Conservation (phyloP, 64 coral and sea anemone genomes). For the Dendronephthya gigantea region DNA sequence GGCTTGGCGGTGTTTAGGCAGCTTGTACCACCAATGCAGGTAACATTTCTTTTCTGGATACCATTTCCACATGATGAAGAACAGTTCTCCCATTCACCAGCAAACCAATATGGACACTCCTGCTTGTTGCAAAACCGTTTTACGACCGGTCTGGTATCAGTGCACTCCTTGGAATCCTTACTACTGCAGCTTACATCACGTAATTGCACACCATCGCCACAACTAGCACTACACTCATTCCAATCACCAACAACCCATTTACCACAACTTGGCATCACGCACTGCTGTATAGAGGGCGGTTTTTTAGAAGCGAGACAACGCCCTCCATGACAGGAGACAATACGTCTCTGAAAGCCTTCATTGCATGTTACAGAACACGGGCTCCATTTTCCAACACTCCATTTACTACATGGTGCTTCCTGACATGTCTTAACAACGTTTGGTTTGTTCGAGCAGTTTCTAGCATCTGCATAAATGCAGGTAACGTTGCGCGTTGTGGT, state of each 20-base stretch:
- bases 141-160: neutral
- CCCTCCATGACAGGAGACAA: neutral
- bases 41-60: neutral
- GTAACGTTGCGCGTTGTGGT: neutral
- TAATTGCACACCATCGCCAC: neutral
- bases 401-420: neutral
- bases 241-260: neutral
- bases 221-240: neutral
- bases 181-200: neutral
- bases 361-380: neutral
- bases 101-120: neutral
- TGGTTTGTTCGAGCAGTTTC: neutral
- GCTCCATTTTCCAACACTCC: neutral
- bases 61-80: neutral
- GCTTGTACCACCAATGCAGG: neutral
- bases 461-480: neutral
- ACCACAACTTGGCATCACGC: neutral
- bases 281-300: neutral
- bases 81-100: neutral
- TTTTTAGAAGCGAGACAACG: neutral
- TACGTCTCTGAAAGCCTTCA: neutral
- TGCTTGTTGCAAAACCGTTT: neutral
- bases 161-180: neutral
- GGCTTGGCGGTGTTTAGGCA: neutral
- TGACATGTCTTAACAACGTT: neutral